Evolutionary conservation across 2,888 invertebrate genomes (phyloP).

Genomic region (Philereme vetulata): DNA sequence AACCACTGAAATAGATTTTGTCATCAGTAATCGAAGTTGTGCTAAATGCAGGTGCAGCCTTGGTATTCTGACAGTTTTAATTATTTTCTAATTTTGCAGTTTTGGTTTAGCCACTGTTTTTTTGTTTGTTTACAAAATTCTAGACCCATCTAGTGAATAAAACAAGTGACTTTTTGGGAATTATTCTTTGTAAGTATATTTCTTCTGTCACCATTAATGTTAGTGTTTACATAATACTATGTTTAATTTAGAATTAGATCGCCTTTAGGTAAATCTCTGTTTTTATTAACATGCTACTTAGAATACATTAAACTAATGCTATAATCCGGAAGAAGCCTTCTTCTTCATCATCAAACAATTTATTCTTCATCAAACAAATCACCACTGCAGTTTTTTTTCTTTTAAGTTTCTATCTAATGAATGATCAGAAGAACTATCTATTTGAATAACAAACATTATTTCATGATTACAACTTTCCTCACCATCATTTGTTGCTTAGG

Average conservation of each 20-base stretch:
- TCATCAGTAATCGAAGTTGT: slow-evolving; percentile 24
- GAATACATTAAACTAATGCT: background rate
- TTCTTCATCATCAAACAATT: background rate
- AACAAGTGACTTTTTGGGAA: background rate
- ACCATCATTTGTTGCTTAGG: too few species aligned
- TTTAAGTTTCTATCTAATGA: too few species aligned
- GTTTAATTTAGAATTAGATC: background rate
- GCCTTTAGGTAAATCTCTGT: background rate
- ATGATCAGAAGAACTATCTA: too few species aligned
- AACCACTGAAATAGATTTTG: slow-evolving; percentile 17
- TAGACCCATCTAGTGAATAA: background rate
- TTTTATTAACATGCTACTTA: background rate
- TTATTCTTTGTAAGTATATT: slow-evolving; percentile 38
- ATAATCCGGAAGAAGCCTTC: background rate
- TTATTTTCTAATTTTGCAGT: slow-evolving; percentile 34
- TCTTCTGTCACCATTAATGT: slow-evolving; percentile 33
- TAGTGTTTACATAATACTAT: slow-evolving; percentile 65
- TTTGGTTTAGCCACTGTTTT: slow-evolving; percentile 16
- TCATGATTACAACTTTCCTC: too few species aligned
- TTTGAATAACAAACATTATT: too few species aligned
- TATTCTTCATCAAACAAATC: background rate
- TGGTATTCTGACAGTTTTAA: slow-evolving; percentile 51
- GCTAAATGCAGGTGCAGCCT: slow-evolving; percentile 44
- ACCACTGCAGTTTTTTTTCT: background rate
- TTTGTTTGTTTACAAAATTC: slow-evolving; percentile 12